Conservation (phyloP, 2,113 vertebrate species). For the Uria aalge region DNA sequence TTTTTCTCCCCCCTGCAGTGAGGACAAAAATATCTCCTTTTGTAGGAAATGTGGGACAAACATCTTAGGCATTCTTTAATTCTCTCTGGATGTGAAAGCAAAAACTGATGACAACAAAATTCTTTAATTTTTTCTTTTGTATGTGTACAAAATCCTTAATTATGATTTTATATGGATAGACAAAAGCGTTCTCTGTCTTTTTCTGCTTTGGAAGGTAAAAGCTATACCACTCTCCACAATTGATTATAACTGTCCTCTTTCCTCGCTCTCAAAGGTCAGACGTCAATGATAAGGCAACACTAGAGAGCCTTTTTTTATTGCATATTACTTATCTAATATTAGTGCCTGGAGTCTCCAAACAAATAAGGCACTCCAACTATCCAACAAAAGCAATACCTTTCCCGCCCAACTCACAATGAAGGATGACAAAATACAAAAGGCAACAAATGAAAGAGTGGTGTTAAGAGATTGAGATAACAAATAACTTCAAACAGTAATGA, state of each 20-base stretch:
- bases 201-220: not conserved
- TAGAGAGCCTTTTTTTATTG: not conserved
- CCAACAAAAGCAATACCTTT: not conserved
- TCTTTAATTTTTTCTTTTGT: not conserved
- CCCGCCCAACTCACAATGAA: not conserved
- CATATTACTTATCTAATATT: not conserved
- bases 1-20: not conserved
- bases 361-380: not conserved
- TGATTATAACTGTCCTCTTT: not conserved
- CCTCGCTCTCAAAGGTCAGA: not conserved
- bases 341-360: not conserved
- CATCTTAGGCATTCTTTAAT: not conserved
- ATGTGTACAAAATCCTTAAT: not conserved
- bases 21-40: not conserved
- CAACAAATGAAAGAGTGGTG: not conserved
- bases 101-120: not conserved
- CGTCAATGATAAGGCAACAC: not conserved
- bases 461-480: not conserved
- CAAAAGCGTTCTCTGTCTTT: not conserved
- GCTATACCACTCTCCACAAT: not conserved
- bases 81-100: not conserved
- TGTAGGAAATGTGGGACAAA: not conserved
- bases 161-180: not conserved
- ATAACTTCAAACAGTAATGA: conserved; percentile 25
- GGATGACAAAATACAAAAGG: not conserved